Base-by-base conservation (phyloP, 2,797 vertebrate species). In the Sebastes glaucus region DNA sequence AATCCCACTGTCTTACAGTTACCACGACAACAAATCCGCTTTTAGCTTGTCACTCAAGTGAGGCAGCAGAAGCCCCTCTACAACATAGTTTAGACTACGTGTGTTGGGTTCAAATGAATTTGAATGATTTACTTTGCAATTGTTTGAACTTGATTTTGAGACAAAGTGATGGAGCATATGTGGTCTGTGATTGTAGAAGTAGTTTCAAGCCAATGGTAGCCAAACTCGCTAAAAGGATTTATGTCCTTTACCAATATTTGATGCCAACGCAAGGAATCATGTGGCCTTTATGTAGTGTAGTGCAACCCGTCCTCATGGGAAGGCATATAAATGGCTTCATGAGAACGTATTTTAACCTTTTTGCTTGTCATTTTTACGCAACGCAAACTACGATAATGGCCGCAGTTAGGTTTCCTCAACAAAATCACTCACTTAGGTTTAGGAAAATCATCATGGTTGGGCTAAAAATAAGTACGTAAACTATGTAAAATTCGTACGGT, bases 341-440 rank as follows among this genome's bases (percentile, higher is more conserved):
- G 16, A 46, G 42, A 46, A 46, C 6, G 0, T 18, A 46, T 46
- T 46, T 46, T 18, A 46, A 46, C 42, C 42, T 46, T 46, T 46
- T 46, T 0, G 42, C 6, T 16, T 46, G 42, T 0, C 42, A 46
- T 46, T 52, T 22, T 53, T 53, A 22, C 0, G 0, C 49, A 53
- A 53, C 0, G 9, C 52, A 53, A 20, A 20, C 18, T 49, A 49
- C 46, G 0, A 20, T 49, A 49, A 53, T 0, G 9, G 52, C 52
- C 9, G 2, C 52, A 22, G 52, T n/a, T 52, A n/a, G 3, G 20
- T 52, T 52, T 52, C 16, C 8, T 4, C 18, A 52, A 52, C n/a
- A 22, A 49, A 49, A 49, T 1, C 46, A 20, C 46, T 49, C 46
- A 20, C 42, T 49, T 20, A 49, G 18, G 46, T 46, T 46, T 46